Evolutionary conservation across 1,140 invertebrate genomes (phyloP).

Genomic region (Eupristina koningsbergeri): DNA sequence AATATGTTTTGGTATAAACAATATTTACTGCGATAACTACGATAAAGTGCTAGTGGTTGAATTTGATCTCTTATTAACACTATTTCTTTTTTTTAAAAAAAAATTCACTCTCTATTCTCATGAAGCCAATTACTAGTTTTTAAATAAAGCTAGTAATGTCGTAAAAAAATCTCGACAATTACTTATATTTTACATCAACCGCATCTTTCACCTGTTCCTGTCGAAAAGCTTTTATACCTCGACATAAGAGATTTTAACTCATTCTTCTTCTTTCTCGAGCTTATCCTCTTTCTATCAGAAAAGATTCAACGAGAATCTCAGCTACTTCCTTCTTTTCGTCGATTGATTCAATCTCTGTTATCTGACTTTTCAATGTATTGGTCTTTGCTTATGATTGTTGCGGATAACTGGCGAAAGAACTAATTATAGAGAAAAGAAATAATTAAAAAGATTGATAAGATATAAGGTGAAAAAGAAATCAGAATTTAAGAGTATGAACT

Average conservation of each 20-base stretch:
- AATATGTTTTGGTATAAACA: too few relatives aligned
- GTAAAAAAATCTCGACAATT: not conserved
- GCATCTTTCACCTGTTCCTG: not conserved
- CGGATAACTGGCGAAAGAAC: not conserved
- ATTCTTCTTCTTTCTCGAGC: not conserved
- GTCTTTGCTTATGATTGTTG: not conserved
- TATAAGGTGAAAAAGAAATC: not conserved
- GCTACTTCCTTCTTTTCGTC: not conserved
- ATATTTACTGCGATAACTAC: too few relatives aligned
- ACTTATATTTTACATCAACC: not conserved
- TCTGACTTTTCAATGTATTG: not conserved
- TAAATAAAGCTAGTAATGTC: not conserved
- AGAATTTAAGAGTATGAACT: not conserved
- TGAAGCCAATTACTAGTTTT: not conserved
- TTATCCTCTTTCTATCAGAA: not conserved
- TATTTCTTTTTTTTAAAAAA: too few relatives aligned
- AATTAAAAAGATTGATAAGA: not conserved
- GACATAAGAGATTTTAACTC: not conserved
- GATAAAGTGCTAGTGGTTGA: too few relatives aligned
- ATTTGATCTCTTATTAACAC: too few relatives aligned
- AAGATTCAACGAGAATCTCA: not conserved
- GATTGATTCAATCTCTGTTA: not conserved
- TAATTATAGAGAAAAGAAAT: not conserved
- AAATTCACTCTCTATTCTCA: too few relatives aligned
- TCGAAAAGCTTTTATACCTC: not conserved